Conservation (phyloP, 2,113 vertebrate species). For the Thomomys bottae region DNA sequence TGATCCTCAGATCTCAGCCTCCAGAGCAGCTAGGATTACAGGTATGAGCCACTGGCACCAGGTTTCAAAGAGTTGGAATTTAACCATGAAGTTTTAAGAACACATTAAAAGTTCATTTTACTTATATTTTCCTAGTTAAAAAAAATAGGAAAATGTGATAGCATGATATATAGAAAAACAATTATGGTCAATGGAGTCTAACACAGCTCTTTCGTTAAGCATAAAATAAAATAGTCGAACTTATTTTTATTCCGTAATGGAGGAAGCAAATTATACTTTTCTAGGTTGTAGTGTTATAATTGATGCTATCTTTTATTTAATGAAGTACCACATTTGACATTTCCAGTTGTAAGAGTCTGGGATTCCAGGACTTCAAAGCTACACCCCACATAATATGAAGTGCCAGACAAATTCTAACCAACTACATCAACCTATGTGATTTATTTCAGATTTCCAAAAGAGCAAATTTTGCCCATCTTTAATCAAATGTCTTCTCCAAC, state of each 20-base stretch:
- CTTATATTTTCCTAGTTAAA: not conserved
- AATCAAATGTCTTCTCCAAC: not conserved
- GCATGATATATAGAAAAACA: not conserved
- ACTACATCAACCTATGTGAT: not conserved
- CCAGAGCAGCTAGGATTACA: too few relatives aligned
- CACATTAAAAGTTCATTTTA: not conserved
- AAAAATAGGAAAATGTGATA: not conserved
- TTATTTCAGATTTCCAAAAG: constrained; percentile 4
- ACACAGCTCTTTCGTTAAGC: not conserved
- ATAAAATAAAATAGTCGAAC: constrained; percentile 16
- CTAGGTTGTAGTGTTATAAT: not conserved
- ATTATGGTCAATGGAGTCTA: not conserved
- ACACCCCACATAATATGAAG: not conserved
- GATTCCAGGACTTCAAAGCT: not conserved
- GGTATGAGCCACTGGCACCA: too few relatives aligned
- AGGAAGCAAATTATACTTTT: not conserved
- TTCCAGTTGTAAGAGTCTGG: not conserved
- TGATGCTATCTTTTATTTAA: not conserved
- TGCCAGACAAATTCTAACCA: not conserved
- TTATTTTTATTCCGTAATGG: not conserved
- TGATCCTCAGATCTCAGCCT: too few relatives aligned
- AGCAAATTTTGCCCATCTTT: not conserved
- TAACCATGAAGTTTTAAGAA: not conserved
- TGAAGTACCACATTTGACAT: not conserved
- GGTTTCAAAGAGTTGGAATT: not conserved